phyloP scores from a whole-genome alignment of 2,797 vertebrate species.

The Spatula versicolor region DNA sequence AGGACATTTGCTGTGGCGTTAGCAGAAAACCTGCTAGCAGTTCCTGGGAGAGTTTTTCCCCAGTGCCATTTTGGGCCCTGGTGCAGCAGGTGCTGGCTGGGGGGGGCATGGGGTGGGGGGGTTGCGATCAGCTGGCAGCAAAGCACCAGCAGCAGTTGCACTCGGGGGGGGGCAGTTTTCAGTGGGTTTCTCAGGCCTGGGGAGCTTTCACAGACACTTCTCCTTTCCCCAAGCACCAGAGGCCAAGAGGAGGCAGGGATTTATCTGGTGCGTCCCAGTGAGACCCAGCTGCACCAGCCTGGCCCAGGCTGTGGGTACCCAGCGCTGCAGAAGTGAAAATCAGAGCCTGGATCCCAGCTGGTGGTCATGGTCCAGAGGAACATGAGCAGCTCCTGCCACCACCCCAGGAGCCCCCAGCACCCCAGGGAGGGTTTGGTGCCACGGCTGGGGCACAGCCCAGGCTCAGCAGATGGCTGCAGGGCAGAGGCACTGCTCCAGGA shows the following conservation, averaged over 20 bases:
- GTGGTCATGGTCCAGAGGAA: too few relatives aligned
- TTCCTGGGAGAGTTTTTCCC: not conserved
- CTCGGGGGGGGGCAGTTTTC: not conserved
- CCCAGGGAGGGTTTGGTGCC: fast-evolving
- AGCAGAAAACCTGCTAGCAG: fast-evolving
- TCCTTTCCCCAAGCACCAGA: not conserved
- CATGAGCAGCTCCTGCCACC: not conserved
- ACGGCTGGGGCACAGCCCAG: fast-evolving
- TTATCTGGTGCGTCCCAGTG: fast-evolving
- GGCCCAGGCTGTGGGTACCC: not conserved
- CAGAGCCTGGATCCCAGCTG: not conserved
- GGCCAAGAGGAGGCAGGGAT: not conserved
- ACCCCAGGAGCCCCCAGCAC: fast-evolving
- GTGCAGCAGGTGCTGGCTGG: fast-evolving
- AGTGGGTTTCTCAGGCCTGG: not conserved
- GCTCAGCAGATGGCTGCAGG: fast-evolving
- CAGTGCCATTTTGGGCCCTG: not conserved
- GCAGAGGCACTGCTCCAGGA: not conserved
- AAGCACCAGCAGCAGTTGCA: too few relatives aligned
- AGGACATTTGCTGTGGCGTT: not conserved
- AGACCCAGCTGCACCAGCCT: not conserved
- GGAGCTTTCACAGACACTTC: not conserved
- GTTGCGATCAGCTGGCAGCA: not conserved
- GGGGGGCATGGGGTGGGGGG: not conserved
- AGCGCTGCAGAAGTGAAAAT: not conserved